Evolutionary conservation across 1,140 invertebrate genomes (phyloP), one percentile per base, ranked within the genome.

Genomic region (Drosophila asahinai): DNA sequence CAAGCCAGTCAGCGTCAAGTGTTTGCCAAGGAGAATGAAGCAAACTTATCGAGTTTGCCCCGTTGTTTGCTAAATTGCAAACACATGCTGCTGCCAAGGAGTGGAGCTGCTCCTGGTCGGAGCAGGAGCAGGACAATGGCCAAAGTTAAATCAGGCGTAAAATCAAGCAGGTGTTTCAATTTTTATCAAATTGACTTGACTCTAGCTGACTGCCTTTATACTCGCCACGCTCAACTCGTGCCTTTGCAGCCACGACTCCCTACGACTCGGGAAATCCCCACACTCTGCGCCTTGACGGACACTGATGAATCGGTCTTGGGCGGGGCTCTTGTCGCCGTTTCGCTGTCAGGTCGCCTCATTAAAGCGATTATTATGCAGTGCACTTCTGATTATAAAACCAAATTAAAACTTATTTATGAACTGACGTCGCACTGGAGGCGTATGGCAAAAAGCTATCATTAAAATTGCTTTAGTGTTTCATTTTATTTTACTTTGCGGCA

Each of bases 81-180:
- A 90, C 86, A 90, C 81, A 91, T 89, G 86, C 86, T 89, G 67
- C 80, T 79, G 55, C 62, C 74, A 70, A 48, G 60, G 42, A 80
- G 59, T 42, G 17, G 63, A 76, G 51, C 55, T 38, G 49, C 48
- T 43, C 19, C 63, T 61, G 77, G 45, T 43, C 33, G 38, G 64
- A 47, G 42, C 67, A 62, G 79, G 82, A 86, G 42, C 67, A 65
- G 79, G 82, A 86, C 83, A 86, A 86, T 89, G 84, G 81, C 71
- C 79, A 90, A 80, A 82, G 86, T 90, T 89, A 86, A 89, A 89
- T 89, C 86, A 89, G 86, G 81, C 78, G 86, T 89, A 81, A 89
- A 89, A 89, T 89, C 86, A 89, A 90, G 86, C 86, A 89, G 86
- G 86, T 89, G 86, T 89, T 89, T 89, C 86, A 90, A 91, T 89